Evolutionary conservation across 1,140 invertebrate genomes (phyloP).

Genomic region (Lamellibrachia luymesi): DNA sequence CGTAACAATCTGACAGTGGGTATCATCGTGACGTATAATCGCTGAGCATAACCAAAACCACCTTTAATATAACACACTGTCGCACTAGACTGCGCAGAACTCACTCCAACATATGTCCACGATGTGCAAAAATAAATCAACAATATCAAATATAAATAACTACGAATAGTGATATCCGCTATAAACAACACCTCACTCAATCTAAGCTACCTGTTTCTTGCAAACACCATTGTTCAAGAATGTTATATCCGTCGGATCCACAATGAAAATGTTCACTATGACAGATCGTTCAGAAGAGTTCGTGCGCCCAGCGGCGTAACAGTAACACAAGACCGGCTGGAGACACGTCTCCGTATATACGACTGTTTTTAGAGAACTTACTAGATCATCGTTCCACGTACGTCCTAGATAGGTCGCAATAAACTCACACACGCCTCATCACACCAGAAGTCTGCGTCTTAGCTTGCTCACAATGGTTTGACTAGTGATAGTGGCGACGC

Average conservation of each 20-base stretch:
- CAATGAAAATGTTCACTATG: neutral
- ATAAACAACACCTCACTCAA: neutral
- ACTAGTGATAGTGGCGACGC: neutral
- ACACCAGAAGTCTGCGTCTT: no score
- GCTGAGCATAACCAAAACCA: no score
- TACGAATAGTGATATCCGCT: neutral
- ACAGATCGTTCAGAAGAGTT: neutral
- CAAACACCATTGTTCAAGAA: neutral
- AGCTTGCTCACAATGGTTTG: neutral
- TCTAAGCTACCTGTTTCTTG: neutral
- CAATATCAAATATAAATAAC: neutral
- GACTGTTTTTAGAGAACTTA: neutral
- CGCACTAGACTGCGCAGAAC: neutral
- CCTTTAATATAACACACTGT: neutral
- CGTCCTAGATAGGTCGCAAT: neutral
- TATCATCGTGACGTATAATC: no score
- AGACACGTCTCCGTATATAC: neutral
- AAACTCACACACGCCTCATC: neutral
- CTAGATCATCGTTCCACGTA: neutral
- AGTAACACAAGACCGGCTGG: neutral
- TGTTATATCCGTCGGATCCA: neutral
- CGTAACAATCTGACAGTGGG: no score
- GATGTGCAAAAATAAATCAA: neutral
- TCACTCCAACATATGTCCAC: neutral
- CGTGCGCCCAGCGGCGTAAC: no score